Conservation (phyloP, 2,797 vertebrate genomes). For the Rhyacichthys aspro region DNA sequence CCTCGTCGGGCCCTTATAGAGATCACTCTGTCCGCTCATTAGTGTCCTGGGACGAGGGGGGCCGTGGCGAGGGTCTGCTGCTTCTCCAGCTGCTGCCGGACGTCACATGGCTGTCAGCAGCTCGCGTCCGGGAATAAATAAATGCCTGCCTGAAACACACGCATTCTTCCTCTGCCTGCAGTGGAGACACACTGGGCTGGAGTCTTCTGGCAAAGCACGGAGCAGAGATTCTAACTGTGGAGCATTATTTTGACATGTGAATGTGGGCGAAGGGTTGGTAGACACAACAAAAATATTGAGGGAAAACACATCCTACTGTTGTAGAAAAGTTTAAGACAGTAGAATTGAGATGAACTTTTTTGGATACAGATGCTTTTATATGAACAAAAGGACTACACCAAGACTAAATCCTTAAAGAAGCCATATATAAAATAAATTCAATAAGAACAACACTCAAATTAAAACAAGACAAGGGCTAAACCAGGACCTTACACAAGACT, state of each 20-base stretch:
- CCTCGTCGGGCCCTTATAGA: background rate
- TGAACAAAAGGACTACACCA: no score
- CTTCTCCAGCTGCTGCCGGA: slow-evolving; percentile 64
- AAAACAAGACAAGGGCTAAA: no score
- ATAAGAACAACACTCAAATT: no score
- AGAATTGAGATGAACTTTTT: no score
- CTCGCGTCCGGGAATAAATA: slow-evolving; percentile 53
- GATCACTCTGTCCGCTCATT: slow-evolving; percentile 11
- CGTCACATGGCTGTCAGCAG: slow-evolving; percentile 71
- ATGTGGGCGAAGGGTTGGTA: background rate
- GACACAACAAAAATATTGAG: no score
- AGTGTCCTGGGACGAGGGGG: slow-evolving; percentile 18
- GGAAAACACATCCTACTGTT: no score
- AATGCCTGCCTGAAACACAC: slow-evolving; percentile 17
- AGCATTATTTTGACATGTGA: no score
- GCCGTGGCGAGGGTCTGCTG: slow-evolving; percentile 37
- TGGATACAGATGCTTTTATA: no score
- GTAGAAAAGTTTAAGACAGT: no score
- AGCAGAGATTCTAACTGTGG: background rate
- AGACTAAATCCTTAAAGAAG: no score
- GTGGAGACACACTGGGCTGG: background rate
- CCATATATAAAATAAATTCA: no score
- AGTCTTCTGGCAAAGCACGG: background rate
- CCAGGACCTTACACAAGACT: no score
- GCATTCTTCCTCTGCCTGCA: slow-evolving; percentile 4